Evolutionary conservation across 1,140 invertebrate species (phyloP).

Genomic region (Drosophila repleta): DNA sequence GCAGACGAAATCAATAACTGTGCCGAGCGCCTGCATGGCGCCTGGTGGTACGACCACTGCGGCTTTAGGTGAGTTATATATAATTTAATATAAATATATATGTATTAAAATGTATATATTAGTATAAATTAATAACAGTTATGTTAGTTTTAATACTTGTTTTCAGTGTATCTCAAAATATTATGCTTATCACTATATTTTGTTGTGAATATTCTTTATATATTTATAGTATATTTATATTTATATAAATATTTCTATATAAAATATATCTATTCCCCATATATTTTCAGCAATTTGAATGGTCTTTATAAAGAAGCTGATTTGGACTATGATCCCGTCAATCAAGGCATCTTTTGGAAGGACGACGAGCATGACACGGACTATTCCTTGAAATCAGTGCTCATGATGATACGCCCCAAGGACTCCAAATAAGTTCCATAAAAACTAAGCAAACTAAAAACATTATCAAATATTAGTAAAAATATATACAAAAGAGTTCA

Average conservation of each 20-base stretch:
- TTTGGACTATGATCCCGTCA: background rate
- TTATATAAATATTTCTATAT: background rate
- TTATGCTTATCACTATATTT: too few relatives aligned
- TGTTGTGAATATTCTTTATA: too few relatives aligned
- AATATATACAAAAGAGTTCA: too few relatives aligned
- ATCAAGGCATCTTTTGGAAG: constrained; percentile 14
- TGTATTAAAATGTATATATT: background rate
- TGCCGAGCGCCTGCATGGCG: background rate
- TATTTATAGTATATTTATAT: background rate
- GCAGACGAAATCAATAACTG: background rate
- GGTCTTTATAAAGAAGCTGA: background rate
- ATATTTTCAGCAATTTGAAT: constrained; percentile 36
- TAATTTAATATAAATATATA: background rate
- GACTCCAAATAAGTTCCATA: too few relatives aligned
- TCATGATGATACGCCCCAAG: constrained; percentile 27
- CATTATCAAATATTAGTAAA: too few relatives aligned
- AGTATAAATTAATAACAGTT: too few relatives aligned
- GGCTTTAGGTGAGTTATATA: constrained; percentile 1
- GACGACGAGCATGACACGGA: background rate
- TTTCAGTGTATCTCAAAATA: too few relatives aligned
- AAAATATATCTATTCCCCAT: background rate
- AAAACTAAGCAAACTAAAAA: too few relatives aligned
- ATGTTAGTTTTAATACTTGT: too few relatives aligned
- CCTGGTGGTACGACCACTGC: constrained; percentile 31
- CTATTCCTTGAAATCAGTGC: constrained; percentile 17